These are phyloP conservation scores for Sebastolobus alascanus DNA, from an alignment of 2,797 vertebrate species.

Conservation along the genomic window DNA sequence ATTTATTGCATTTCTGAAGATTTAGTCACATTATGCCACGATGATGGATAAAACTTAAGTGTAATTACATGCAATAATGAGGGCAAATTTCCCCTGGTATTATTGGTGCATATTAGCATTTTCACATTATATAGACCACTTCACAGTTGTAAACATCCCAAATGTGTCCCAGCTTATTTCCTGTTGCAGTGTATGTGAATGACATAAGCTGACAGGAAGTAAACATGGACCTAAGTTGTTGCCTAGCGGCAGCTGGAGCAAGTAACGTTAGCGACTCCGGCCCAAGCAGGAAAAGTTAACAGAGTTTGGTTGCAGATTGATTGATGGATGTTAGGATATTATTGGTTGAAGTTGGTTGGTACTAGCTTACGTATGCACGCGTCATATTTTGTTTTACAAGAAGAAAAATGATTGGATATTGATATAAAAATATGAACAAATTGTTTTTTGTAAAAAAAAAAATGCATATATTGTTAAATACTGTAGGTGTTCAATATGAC, in stretches of 20 bases:
- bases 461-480: background rate
- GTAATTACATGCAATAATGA: background rate
- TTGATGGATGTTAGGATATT: too few relatives aligned
- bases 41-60: background rate
- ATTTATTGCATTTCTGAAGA: slow-evolving; percentile 2
- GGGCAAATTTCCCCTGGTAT: slow-evolving; percentile 1
- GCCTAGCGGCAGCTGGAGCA: background rate
- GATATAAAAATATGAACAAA: background rate
- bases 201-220: background rate
- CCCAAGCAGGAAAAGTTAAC: too few relatives aligned
- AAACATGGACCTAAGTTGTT: background rate
- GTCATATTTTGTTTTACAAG: background rate
- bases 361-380: too few relatives aligned
- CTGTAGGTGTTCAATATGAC: background rate
- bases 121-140: background rate
- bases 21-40: background rate
- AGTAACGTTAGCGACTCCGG: too few relatives aligned
- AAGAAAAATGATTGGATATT: background rate
- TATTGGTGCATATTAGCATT: background rate
- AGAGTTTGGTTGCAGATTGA: too few relatives aligned
- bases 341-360: too few relatives aligned
- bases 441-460: background rate
- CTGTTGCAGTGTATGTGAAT: background rate
- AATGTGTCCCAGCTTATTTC: background rate
- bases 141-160: background rate